Conservation (phyloP, 1,140 invertebrate genomes). For the Panagrolaimus sp. region DNA sequence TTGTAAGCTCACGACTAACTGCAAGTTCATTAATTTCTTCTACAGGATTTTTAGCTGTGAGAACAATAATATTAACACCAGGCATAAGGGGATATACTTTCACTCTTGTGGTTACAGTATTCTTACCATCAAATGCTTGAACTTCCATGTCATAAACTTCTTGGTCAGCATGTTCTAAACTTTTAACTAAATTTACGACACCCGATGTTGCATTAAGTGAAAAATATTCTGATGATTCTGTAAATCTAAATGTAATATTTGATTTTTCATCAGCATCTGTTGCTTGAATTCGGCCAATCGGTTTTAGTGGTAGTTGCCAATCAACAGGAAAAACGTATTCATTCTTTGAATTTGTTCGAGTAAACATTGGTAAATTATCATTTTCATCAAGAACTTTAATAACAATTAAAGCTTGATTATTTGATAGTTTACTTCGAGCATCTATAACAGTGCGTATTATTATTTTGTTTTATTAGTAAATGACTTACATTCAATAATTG, state of each 20-base stretch:
- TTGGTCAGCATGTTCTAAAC: conserved; percentile 13
- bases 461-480: conserved; percentile 16
- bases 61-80: conserved; percentile 43
- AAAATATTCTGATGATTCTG: conserved; percentile 31
- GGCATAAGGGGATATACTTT: conserved; percentile 47
- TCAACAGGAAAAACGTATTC: conserved; percentile 44
- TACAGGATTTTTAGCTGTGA: conserved; percentile 30
- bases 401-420: conserved; percentile 46
- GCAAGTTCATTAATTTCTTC: conserved; percentile 37
- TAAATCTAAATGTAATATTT: conserved; percentile 37
- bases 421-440: conserved; percentile 34
- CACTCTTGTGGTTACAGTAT: conserved; percentile 28
- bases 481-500: conserved; percentile 45
- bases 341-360: conserved; percentile 26
- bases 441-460: conserved; percentile 32
- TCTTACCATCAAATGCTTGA: conserved; percentile 32
- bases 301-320: conserved; percentile 31
- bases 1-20: conserved; percentile 30
- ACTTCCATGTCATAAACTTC: conserved; percentile 37
- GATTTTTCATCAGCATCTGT: conserved; percentile 44
- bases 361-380: conserved; percentile 46
- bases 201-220: conserved; percentile 39
- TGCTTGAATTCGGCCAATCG: conserved; percentile 40
- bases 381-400: conserved; percentile 52
- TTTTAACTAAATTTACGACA: conserved; percentile 28